Conservation (phyloP, 2,888 invertebrate genomes). For the Ariolimax columbianus region DNA sequence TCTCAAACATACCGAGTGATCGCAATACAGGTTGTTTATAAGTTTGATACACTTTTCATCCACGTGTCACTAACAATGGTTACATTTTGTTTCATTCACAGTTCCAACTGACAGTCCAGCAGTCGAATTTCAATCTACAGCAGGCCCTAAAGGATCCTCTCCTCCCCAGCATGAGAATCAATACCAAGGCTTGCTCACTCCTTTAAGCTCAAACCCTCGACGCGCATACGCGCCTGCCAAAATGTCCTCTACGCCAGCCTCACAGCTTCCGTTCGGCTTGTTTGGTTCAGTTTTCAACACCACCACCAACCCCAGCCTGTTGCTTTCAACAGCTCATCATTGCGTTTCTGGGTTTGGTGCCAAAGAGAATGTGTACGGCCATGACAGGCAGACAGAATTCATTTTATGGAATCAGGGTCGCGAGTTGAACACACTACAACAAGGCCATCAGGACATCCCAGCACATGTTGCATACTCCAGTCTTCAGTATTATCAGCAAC, state of each 20-base stretch:
- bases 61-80: no score
- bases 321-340: constrained; percentile 12
- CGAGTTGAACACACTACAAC: no score
- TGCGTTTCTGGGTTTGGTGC: neutral
- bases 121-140: neutral
- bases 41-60: no score
- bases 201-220: neutral
- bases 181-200: neutral
- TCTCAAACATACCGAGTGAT: no score
- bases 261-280: neutral
- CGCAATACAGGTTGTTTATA: no score
- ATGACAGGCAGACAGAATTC: neutral
- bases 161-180: neutral
- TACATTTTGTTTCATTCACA: neutral
- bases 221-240: neutral
- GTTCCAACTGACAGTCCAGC: neutral
- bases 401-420: neutral
- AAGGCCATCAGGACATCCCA: neutral
- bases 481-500: neutral
- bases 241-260: neutral
- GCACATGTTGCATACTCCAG: neutral
- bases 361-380: neutral
- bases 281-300: constrained; percentile 6
- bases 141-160: neutral
- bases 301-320: neutral